phyloP scores from a whole-genome alignment of 1,140 invertebrate genomes.

The Daktulosphaira vitifoliae region DNA sequence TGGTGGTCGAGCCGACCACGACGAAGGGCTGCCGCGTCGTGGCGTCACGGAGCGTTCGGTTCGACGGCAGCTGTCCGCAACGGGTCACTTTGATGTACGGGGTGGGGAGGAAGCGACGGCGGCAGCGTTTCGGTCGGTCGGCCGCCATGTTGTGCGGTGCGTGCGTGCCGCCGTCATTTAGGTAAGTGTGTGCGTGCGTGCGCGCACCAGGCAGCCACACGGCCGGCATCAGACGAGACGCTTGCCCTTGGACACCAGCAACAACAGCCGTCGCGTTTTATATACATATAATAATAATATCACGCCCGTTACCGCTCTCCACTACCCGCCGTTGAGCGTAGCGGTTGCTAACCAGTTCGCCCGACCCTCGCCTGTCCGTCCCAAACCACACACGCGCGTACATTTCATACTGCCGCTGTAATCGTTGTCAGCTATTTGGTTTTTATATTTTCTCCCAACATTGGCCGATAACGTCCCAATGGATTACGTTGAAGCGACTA shows the following conservation, averaged over 20 bases:
- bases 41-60: constrained; percentile 30
- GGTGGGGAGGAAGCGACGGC: not conserved
- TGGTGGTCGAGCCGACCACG: not conserved
- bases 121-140: constrained; percentile 27
- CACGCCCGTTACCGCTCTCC: not conserved
- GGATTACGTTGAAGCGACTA: no score
- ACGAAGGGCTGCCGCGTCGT: constrained; percentile 11
- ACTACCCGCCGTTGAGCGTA: not conserved
- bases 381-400: no score
- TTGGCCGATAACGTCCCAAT: no score
- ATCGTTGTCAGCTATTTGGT: no score
- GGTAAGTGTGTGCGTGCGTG: constrained; percentile 10
- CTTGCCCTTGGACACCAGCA: constrained; percentile 28
- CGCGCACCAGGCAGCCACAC: not conserved
- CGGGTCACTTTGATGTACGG: not conserved
- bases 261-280: not conserved
- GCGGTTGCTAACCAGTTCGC: not conserved
- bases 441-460: no score
- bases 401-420: no score
- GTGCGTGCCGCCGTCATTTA: not conserved
- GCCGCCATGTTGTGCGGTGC: constrained; percentile 31
- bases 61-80: constrained; percentile 21
- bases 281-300: constrained; percentile 8
- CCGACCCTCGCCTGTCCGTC: constrained; percentile 3
- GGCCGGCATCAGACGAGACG: constrained; percentile 25